Percentiles rank a stretch among this genome's conserved stretches.
phyloP scores from a whole-genome alignment of 1,140 invertebrate species.

The Microplitis mediator region DNA sequence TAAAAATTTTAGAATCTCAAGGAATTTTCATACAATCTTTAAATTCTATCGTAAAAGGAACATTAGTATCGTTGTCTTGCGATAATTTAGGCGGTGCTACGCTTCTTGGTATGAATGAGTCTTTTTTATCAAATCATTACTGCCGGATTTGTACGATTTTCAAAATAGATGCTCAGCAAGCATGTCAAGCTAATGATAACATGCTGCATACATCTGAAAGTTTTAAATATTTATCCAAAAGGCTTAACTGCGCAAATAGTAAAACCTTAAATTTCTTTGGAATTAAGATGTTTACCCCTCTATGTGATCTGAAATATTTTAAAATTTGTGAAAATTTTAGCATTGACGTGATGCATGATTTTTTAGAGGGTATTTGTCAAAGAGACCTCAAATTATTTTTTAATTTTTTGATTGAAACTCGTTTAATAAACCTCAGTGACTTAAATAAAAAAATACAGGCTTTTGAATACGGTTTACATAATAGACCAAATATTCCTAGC shows the following conservation, averaged over 20 bases:
- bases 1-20: conserved; percentile 30
- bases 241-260: not conserved
- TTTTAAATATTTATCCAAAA: conserved; percentile 6
- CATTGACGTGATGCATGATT: conserved; percentile 30
- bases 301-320: conserved; percentile 32
- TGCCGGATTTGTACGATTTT: conserved; percentile 33
- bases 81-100: conserved; percentile 33
- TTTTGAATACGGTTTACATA: conserved; percentile 33
- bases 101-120: conserved; percentile 28
- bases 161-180: conserved; percentile 26
- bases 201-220: conserved; percentile 15
- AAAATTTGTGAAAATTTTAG: conserved; percentile 27
- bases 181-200: conserved; percentile 6
- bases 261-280: not conserved
- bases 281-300: conserved; percentile 21
- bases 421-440: conserved; percentile 23
- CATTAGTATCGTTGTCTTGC: conserved; percentile 26
- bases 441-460: conserved; percentile 30
- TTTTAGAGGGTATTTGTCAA: conserved; percentile 33
- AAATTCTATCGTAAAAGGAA: conserved; percentile 23
- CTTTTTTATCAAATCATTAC: conserved; percentile 24
- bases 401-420: conserved; percentile 18
- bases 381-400: conserved; percentile 32
- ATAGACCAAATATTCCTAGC: conserved; percentile 29
- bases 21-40: conserved; percentile 20